Evolutionary conservation across 2,797 vertebrate species (phyloP).

Genomic region (Anisognathus igniventris): DNA sequence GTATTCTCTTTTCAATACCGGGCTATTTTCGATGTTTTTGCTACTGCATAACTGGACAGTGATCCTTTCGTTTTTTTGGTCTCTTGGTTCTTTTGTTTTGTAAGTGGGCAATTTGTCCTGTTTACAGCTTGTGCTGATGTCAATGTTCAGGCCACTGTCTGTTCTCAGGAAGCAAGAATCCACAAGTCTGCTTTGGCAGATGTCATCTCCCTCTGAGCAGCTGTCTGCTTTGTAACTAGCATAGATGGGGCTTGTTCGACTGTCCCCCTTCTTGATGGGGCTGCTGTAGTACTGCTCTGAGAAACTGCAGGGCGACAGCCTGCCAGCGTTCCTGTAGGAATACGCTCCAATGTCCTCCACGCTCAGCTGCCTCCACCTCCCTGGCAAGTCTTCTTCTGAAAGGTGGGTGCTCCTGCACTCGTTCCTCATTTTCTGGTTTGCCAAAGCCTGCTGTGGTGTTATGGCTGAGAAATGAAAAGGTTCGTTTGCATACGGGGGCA

Average conservation of each 20-base stretch:
- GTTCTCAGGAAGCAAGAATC: constrained; percentile 84
- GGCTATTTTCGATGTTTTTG: constrained; percentile 78
- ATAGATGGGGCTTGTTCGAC: constrained; percentile 84
- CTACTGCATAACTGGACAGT: constrained; percentile 83
- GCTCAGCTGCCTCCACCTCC: constrained; percentile 87
- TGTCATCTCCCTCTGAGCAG: constrained; percentile 88
- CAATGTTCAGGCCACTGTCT: constrained; percentile 82
- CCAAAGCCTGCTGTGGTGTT: constrained; percentile 80
- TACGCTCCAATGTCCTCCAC: constrained; percentile 89
- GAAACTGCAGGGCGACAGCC: constrained; percentile 84
- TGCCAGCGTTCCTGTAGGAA: constrained; percentile 79
- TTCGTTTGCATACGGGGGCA: constrained; percentile 85
- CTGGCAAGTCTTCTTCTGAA: constrained; percentile 80
- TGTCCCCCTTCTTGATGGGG: constrained; percentile 75
- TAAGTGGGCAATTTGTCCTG: constrained; percentile 82
- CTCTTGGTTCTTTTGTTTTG: constrained; percentile 76
- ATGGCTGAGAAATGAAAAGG: constrained; percentile 84
- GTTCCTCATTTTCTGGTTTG: constrained; percentile 76
- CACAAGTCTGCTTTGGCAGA: constrained; percentile 81
- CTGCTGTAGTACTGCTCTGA: constrained; percentile 84
- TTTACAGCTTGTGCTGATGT: constrained; percentile 75
- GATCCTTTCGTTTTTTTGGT: constrained; percentile 82
- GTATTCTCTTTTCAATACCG: constrained; percentile 78
- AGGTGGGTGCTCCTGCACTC: constrained; percentile 74
- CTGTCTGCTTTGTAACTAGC: constrained; percentile 80